These are phyloP conservation scores for Brachylomia viminalis DNA, from an alignment of 2,888 invertebrate genomes.

Conservation along the genomic window DNA sequence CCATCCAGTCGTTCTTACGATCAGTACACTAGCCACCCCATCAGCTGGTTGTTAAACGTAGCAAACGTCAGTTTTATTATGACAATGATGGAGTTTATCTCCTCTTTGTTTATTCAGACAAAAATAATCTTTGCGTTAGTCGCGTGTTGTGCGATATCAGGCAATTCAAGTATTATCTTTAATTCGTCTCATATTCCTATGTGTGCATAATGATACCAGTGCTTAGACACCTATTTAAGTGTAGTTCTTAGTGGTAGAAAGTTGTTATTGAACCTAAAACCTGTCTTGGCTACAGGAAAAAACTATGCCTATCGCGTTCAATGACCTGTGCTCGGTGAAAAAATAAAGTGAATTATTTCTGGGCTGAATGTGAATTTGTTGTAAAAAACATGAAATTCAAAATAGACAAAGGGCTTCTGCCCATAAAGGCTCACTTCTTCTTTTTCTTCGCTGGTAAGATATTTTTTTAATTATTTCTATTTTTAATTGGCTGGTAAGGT, in stretches of 20 bases:
- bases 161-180: constrained; percentile 42
- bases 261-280: constrained; percentile 37
- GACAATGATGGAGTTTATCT: constrained; percentile 34
- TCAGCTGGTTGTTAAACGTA: constrained; percentile 38
- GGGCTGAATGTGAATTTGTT: constrained; percentile 8
- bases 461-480: background rate
- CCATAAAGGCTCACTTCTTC: constrained; percentile 96
- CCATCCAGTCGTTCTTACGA: background rate
- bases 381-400: constrained; percentile 87
- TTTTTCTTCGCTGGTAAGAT: constrained; percentile 96
- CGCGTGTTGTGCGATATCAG: constrained; percentile 30
- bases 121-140: constrained; percentile 40
- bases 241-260: constrained; percentile 40
- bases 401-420: constrained; percentile 93
- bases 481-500: background rate
- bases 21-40: constrained; percentile 37
- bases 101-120: constrained; percentile 43
- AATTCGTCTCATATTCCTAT: constrained; percentile 31
- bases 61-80: constrained; percentile 62
- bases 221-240: constrained; percentile 9
- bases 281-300: constrained; percentile 20
- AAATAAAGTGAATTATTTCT: constrained; percentile 3
- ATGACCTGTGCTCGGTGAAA: constrained; percentile 38
- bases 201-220: constrained; percentile 36
- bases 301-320: constrained; percentile 45